Evolutionary conservation across 2,888 invertebrate species (phyloP), one percentile per base, ranked within the genome.

Genomic region (Phaonia tiefii): DNA sequence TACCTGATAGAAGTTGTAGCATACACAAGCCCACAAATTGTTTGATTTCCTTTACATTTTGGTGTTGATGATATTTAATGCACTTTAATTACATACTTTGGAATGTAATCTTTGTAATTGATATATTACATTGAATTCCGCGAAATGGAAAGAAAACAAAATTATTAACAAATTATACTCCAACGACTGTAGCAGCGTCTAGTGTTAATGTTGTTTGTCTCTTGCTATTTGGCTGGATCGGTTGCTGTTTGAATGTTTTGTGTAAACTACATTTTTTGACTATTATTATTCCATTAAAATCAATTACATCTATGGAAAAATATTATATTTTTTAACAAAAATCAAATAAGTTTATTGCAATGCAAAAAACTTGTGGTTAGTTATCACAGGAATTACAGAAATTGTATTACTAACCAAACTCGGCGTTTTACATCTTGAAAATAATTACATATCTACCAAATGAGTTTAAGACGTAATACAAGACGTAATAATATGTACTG

Each of bases 61-160:
- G 8, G 54, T 5, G 25, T 44, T 65, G 44, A 71, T 58, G n/a
- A 60, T 69, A 72, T 63, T 69, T 79, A 75, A 73, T 76, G 11
- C 25, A 49, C 56, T 65, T 76, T 76, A 80, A 76, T 73, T 76
- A 49, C 10, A 69, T 11, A 44, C 39, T 44, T 63, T 63, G 20
- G 1, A 69, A 73, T 56, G 37, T 22, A 65, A 54, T 46, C 20
- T 31, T 31, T 49, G 22, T 75, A 67, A 60, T 75, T 70, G 66
- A 63, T 42, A 54, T 46, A 65, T 44, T 25, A 42, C 42, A 44
- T 20, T 4, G 4, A 46, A 44, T 65, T 44, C 65, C 26, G 11
- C 25, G 44, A 65, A 25, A 44, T 26, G n/a, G 44, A 65, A 65
- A 31, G 3, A 65, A 65, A 65, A n/a, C n/a, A 65, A 44, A n/a